A percentile compares a stretch with the other conserved stretches of the same genome.
Evolutionary conservation across 2,113 vertebrate species (phyloP).

Genomic region (Macrotus californicus): DNA sequence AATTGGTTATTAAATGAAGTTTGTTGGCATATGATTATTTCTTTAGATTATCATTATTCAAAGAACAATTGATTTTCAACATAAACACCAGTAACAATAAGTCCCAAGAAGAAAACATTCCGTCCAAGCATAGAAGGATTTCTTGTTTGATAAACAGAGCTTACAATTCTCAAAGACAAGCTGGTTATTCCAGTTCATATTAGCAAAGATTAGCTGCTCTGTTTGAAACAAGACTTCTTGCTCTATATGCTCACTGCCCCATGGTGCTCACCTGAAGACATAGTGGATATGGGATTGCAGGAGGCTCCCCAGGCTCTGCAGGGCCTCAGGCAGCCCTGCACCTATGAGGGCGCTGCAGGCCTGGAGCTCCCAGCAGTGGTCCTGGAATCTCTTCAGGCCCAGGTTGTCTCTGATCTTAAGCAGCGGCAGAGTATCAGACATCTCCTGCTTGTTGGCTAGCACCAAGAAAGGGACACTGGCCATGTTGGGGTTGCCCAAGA

Average conservation of each 20-base stretch:
- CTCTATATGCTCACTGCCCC: rapidly evolving
- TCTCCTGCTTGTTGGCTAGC: conserved; percentile 92
- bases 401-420: conserved; percentile 79
- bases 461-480: conserved; percentile 84
- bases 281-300: conserved; percentile 61
- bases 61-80: not conserved
- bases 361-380: conserved; percentile 82
- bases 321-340: conserved; percentile 83
- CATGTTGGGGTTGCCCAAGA: conserved; percentile 80
- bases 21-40: not conserved
- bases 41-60: not conserved
- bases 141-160: not conserved
- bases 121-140: not conserved
- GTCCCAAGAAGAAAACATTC: not conserved
- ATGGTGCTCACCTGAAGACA: not conserved
- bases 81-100: not conserved
- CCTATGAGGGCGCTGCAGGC: conserved; percentile 84
- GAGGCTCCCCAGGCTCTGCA: conserved; percentile 78
- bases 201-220: not conserved
- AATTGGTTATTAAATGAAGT: not conserved
- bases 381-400: conserved; percentile 30
- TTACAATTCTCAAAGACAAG: not conserved
- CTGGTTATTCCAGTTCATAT: not conserved
- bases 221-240: not conserved
- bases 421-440: conserved; percentile 77